Evolutionary conservation across 1,140 invertebrate species (phyloP).

Genomic region (Theocolax elegans): DNA sequence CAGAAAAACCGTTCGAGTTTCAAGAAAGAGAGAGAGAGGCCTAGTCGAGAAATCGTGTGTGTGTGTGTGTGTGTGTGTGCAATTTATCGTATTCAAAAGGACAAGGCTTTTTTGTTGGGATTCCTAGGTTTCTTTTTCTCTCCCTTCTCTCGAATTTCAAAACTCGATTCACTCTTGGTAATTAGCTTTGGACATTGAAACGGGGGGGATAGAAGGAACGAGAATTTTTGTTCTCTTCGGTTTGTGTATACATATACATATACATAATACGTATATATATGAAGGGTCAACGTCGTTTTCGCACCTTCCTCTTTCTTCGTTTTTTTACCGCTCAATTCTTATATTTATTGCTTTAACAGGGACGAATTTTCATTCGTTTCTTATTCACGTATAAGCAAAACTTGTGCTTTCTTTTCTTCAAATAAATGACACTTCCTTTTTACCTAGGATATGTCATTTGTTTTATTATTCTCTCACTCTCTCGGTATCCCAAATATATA

Average conservation of each 20-base stretch:
- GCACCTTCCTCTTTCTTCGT: slow-evolving; percentile 10
- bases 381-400: not conserved
- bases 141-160: slow-evolving; percentile 59
- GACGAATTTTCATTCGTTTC: slow-evolving; percentile 34
- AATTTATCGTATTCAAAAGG: no score
- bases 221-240: no score
- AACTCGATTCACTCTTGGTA: slow-evolving; percentile 56
- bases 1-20: slow-evolving; percentile 35
- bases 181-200: slow-evolving; percentile 60
- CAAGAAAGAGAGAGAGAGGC: slow-evolving; percentile 11
- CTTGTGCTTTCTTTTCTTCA: slow-evolving; percentile 14
- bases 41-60: no score
- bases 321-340: not conserved
- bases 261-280: not conserved
- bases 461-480: no score
- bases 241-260: not conserved
- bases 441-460: not conserved
- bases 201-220: slow-evolving; percentile 22
- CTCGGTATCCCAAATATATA: no score
- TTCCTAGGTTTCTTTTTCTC: slow-evolving; percentile 3
- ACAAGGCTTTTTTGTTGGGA: no score
- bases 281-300: slow-evolving; percentile 28
- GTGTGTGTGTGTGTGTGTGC: no score
- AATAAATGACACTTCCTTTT: slow-evolving; percentile 29
- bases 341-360: slow-evolving; percentile 12